These are phyloP conservation scores for Physella acuta DNA, from an alignment of 1,140 invertebrate species.

Conservation along the genomic window DNA sequence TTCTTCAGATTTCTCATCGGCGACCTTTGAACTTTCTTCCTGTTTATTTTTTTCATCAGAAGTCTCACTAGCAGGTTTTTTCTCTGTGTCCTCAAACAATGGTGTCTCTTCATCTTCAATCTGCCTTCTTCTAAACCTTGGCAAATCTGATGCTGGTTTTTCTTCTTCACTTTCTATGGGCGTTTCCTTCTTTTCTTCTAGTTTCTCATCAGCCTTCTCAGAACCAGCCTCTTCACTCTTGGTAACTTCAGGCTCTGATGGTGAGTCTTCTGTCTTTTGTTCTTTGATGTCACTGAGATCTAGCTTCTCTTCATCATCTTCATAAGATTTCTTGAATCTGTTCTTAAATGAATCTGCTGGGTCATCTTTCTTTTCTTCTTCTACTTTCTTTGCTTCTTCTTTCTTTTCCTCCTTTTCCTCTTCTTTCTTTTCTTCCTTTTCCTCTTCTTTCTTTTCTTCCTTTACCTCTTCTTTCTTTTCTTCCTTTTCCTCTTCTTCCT, in stretches of 20 bases:
- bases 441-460: constrained; percentile 26
- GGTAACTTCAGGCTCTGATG: too few relatives aligned
- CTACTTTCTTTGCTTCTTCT: constrained; percentile 13
- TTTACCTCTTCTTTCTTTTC: constrained; percentile 23
- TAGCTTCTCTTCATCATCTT: constrained; percentile 9
- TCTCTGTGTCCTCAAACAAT: constrained; percentile 10
- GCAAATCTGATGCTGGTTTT: not conserved
- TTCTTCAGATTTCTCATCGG: constrained; percentile 20
- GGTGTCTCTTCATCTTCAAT: constrained; percentile 21
- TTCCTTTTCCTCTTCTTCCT: constrained; percentile 20
- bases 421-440: constrained; percentile 20
- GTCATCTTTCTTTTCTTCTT: constrained; percentile 30
- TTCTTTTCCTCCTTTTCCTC: constrained; percentile 24
- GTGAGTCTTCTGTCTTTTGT: constrained; percentile 12
- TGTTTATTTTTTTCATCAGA: constrained; percentile 26
- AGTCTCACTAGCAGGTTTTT: not conserved
- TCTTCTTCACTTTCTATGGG: constrained; percentile 19
- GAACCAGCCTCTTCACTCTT: constrained; percentile 14
- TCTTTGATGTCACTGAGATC: constrained; percentile 18
- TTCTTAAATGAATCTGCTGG: constrained; percentile 4
- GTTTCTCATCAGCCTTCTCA: constrained; percentile 12
- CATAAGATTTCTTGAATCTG: constrained; percentile 10
- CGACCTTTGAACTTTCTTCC: constrained; percentile 10
- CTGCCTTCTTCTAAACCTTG: constrained; percentile 11
- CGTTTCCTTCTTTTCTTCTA: constrained; percentile 3